Evolutionary conservation across 2,888 invertebrate species (phyloP).

Genomic region (Dynastes grantii): DNA sequence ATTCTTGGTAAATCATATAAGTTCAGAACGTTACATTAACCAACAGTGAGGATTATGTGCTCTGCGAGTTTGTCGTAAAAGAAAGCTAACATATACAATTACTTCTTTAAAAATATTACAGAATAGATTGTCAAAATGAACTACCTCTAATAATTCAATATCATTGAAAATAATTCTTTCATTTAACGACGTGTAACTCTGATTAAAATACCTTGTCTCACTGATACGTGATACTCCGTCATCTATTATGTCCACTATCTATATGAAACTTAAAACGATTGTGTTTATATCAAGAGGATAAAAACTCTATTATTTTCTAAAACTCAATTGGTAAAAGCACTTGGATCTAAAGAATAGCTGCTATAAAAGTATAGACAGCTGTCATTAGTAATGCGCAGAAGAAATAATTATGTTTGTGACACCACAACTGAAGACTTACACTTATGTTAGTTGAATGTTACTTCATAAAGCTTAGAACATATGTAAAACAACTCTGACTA

Average conservation of each 20-base stretch:
- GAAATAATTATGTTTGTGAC: conserved; percentile 4
- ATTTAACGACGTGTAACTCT: not conserved
- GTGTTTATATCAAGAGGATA: not conserved
- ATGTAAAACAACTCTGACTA: too few relatives aligned
- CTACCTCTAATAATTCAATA: not conserved
- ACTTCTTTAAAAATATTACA: too few relatives aligned
- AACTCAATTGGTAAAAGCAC: not conserved
- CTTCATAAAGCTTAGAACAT: too few relatives aligned
- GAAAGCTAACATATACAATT: too few relatives aligned
- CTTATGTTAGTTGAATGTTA: not conserved
- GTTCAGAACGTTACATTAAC: too few relatives aligned
- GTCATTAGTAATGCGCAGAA: conserved; percentile 7
- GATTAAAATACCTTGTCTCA: not conserved
- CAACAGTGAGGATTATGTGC: too few relatives aligned
- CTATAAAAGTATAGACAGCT: conserved; percentile 15
- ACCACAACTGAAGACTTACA: not conserved
- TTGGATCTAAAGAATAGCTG: not conserved
- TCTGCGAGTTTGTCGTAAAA: too few relatives aligned
- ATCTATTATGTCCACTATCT: not conserved
- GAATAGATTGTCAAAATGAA: too few relatives aligned
- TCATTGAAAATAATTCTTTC: not conserved
- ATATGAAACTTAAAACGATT: conserved; percentile 9
- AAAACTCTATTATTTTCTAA: not conserved
- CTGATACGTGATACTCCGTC: not conserved
- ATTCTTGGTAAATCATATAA: too few relatives aligned